Percentiles rank a stretch among this genome's conserved stretches.
phyloP scores from a whole-genome alignment of 2,797 vertebrate species.

The Hybognathus amarus region DNA sequence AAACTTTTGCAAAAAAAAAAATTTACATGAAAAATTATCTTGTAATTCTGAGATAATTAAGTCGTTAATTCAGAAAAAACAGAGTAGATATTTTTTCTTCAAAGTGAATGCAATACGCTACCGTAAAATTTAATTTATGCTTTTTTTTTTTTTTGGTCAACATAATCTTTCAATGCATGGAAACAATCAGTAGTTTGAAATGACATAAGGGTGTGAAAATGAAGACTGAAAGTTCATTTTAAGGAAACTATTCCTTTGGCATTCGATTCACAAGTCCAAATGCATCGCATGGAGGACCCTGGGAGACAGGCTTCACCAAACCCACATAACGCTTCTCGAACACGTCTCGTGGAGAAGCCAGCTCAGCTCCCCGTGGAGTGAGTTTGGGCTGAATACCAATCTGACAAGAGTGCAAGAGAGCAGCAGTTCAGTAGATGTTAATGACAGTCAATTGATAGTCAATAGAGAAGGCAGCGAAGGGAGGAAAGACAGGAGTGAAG shows the following conservation, averaged over 20 bases:
- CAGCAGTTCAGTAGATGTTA: conserved; percentile 56
- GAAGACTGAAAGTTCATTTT: neutral
- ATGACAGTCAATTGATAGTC: conserved; percentile 56
- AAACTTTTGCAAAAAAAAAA: too few relatives aligned
- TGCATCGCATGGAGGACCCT: neutral
- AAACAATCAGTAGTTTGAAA: neutral
- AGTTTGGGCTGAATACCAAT: conserved; percentile 62
- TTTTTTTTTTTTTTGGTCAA: neutral
- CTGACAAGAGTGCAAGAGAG: conserved; percentile 55
- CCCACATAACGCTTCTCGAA: conserved; percentile 40
- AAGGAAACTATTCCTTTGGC: neutral
- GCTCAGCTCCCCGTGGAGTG: conserved; percentile 58
- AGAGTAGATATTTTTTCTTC: too few relatives aligned
- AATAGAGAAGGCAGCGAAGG: conserved; percentile 49
- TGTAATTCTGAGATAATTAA: too few relatives aligned
- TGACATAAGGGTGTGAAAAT: neutral
- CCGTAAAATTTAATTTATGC: too few relatives aligned
- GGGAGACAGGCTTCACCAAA: conserved; percentile 25
- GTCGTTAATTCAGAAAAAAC: too few relatives aligned
- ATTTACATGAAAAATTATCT: too few relatives aligned
- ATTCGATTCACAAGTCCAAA: neutral
- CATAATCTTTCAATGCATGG: neutral
- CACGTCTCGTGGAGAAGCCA: conserved; percentile 28
- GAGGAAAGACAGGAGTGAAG: conserved; percentile 49
- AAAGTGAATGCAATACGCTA: too few relatives aligned